Evolutionary conservation across 64 coral and sea anemone genomes (phyloP).

Genomic region (Montipora sp.): DNA sequence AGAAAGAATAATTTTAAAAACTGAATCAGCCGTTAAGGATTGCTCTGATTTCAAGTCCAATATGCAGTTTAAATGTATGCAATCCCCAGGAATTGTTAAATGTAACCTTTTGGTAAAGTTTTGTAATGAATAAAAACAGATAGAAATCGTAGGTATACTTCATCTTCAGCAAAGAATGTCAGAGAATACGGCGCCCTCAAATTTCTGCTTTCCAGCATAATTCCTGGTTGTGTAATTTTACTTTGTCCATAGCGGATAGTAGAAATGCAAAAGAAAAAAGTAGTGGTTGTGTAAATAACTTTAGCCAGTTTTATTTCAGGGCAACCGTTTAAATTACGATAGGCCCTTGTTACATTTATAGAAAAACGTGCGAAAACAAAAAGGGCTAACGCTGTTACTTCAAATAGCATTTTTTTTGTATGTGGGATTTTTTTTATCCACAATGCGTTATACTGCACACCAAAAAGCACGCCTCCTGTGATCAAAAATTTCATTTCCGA

Average conservation of each 20-base stretch:
- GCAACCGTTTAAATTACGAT: constrained; percentile 17
- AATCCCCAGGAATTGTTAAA: too few species aligned
- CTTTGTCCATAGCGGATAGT: too few species aligned
- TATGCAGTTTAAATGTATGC: too few species aligned
- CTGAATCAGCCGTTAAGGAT: too few species aligned
- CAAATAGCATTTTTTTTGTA: constrained; percentile 10
- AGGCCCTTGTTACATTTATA: constrained; percentile 43
- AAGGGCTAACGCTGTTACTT: constrained; percentile 35
- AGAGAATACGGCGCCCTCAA: too few species aligned
- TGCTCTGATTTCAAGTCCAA: too few species aligned
- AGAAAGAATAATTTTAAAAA: neutral
- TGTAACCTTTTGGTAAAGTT: too few species aligned
- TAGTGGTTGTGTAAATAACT: constrained; percentile 2
- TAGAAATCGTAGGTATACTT: too few species aligned
- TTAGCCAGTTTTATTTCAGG: neutral
- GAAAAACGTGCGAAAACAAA: constrained; percentile 48
- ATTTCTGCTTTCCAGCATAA: too few species aligned
- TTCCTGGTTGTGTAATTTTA: too few species aligned
- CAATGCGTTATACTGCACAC: neutral
- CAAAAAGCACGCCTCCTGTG: neutral
- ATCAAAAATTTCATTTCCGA: neutral
- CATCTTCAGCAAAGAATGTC: too few species aligned
- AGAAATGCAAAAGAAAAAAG: neutral
- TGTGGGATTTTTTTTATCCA: neutral
- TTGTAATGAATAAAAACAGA: too few species aligned